These are phyloP conservation scores for Volucella inflata DNA, from an alignment of 2,888 invertebrate species.

Conservation along the genomic window DNA sequence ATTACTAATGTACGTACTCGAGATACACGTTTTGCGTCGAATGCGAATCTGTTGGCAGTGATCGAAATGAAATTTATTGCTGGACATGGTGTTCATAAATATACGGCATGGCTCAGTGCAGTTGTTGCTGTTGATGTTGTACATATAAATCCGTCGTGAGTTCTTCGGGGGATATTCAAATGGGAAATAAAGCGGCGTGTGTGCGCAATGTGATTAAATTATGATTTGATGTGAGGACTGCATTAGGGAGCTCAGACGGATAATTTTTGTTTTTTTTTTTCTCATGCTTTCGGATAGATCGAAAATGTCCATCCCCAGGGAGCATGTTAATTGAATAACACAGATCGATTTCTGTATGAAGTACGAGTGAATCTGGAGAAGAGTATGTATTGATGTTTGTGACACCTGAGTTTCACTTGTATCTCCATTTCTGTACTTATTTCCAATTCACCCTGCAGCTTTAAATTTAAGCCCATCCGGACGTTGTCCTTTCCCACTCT, in stretches of 20 bases:
- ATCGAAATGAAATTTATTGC: slow-evolving; percentile 75
- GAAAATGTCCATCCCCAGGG: not conserved
- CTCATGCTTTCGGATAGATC: not conserved
- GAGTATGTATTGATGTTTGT: too few species aligned
- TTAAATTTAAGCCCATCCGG: slow-evolving; percentile 38
- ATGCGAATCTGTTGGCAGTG: slow-evolving; percentile 69
- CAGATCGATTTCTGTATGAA: too few species aligned
- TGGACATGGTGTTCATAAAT: slow-evolving; percentile 71
- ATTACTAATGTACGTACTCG: not conserved
- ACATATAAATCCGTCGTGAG: slow-evolving; percentile 61
- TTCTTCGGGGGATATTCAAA: slow-evolving; percentile 73
- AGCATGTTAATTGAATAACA: slow-evolving; percentile 11
- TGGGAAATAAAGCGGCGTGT: slow-evolving; percentile 71
- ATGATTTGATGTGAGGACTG: slow-evolving; percentile 53
- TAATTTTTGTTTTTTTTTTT: not conserved
- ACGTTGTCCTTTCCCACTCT: slow-evolving; percentile 49
- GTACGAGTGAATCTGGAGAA: too few species aligned
- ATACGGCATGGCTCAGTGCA: slow-evolving; percentile 62
- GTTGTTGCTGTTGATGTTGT: slow-evolving; percentile 52
- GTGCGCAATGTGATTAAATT: slow-evolving; percentile 66
- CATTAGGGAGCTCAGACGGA: slow-evolving; percentile 1
- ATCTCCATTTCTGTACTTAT: not conserved
- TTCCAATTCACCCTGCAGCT: not conserved
- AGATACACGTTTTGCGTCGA: slow-evolving; percentile 38
- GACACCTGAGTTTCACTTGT: too few species aligned